Evolutionary conservation across 2,888 invertebrate genomes (phyloP).

Genomic region (Chaitophorus viminalis): DNA sequence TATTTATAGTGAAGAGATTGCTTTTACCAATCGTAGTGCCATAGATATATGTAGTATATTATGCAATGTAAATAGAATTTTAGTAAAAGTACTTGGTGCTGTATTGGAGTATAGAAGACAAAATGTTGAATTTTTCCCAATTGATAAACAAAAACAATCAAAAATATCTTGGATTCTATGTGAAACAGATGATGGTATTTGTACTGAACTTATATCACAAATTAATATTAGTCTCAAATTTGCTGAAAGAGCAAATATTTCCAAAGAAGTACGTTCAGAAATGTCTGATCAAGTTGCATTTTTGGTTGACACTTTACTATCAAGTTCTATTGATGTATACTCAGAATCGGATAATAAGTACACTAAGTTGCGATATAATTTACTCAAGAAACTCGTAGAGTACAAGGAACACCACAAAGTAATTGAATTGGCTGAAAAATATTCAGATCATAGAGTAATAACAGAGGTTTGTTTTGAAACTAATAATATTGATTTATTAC

Average conservation of each 20-base stretch:
- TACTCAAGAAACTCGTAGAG: conserved; percentile 27
- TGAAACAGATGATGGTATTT: conserved; percentile 41
- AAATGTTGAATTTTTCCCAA: conserved; percentile 49
- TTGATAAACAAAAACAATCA: conserved; percentile 51
- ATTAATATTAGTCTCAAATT: conserved; percentile 41
- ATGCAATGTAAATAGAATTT: conserved; percentile 40
- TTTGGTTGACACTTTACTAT: conserved; percentile 31
- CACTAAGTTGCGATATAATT: conserved; percentile 11
- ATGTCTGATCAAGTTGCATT: conserved; percentile 57
- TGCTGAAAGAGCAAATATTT: conserved; percentile 29
- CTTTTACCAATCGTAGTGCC: conserved; percentile 49
- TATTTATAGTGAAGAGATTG: conserved; percentile 29
- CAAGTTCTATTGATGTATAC: conserved; percentile 37
- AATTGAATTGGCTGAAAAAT: conserved; percentile 87
- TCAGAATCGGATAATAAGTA: not conserved
- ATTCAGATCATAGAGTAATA: conserved; percentile 84
- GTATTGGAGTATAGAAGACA: conserved; percentile 56
- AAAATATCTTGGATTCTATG: conserved; percentile 54
- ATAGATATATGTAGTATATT: conserved; percentile 56
- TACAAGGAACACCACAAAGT: conserved; percentile 72
- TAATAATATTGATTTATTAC: conserved; percentile 77
- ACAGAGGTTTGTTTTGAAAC: conserved; percentile 83
- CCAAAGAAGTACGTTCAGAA: conserved; percentile 49
- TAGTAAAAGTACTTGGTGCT: conserved; percentile 47
- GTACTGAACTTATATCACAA: conserved; percentile 31